These are phyloP conservation scores for Climacteris rufus DNA, from an alignment of 2,113 vertebrate species.

Conservation along the genomic window DNA sequence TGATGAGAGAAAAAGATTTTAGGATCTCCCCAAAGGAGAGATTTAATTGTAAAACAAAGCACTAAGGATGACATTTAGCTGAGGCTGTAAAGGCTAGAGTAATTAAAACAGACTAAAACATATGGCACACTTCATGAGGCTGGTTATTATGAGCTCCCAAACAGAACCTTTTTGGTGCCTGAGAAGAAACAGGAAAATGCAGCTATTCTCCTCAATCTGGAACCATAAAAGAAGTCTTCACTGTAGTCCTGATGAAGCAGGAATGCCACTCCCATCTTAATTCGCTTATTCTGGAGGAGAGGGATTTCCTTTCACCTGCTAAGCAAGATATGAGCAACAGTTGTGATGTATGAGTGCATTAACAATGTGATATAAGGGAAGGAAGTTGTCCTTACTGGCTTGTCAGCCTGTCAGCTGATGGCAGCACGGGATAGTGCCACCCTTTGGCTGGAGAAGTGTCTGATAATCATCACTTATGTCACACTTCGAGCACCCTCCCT, in stretches of 20 bases:
- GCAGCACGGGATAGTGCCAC: neutral
- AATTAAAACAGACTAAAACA: constrained; percentile 22
- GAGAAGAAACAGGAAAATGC: neutral
- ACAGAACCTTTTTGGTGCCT: neutral
- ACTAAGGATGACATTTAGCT: constrained; percentile 32
- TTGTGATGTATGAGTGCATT: neutral
- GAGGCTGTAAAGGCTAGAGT: constrained; percentile 27
- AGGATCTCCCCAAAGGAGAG: neutral
- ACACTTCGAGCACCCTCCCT: neutral
- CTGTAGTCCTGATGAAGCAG: neutral
- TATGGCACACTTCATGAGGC: neutral
- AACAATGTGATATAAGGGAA: fast-evolving
- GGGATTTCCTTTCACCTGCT: neutral
- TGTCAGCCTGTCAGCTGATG: neutral
- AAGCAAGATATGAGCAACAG: neutral
- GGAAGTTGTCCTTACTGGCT: neutral
- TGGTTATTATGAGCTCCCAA: neutral
- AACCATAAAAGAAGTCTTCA: neutral
- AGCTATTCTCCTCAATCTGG: neutral
- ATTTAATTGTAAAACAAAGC: constrained; percentile 37
- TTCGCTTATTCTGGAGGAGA: neutral
- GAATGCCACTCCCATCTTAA: neutral
- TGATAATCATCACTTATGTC: fast-evolving
- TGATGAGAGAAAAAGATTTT: neutral
- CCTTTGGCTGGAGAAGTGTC: neutral